Percentiles rank a stretch among this genome's conserved stretches.
phyloP scores from a whole-genome alignment of 2,113 vertebrate species.

The Rostratula benghalensis region DNA sequence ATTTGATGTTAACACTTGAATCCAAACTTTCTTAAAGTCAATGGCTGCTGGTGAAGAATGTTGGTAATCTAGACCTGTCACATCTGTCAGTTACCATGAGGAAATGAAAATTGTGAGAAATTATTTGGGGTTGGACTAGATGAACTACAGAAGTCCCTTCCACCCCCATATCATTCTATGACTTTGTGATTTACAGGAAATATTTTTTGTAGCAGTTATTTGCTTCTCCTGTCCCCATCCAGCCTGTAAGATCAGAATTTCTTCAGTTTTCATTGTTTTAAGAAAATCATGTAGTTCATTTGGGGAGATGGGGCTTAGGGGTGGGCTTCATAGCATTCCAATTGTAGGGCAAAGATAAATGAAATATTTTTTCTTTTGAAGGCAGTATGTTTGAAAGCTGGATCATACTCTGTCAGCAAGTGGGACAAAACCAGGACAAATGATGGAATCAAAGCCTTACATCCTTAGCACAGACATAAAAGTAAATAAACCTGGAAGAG shows the following conservation, averaged over 20 bases:
- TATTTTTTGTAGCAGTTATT: not conserved
- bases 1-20: not conserved
- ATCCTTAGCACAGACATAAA: not conserved
- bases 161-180: too few species aligned
- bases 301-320: fast-evolving
- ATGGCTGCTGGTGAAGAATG: not conserved
- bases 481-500: conserved; percentile 35
- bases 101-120: not conserved
- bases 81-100: not conserved
- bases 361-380: not conserved
- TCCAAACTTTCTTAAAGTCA: not conserved
- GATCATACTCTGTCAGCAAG: not conserved
- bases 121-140: too few species aligned
- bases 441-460: not conserved
- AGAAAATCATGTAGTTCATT: not conserved
- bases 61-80: not conserved
- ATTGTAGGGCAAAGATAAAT: not conserved
- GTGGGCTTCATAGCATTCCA: not conserved
- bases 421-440: not conserved
- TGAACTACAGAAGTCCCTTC: too few species aligned
- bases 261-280: not conserved
- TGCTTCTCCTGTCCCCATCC: not conserved
- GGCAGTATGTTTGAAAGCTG: not conserved
- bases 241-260: not conserved
- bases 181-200: not conserved